Percentiles rank a stretch among this genome's conserved stretches.
Evolutionary conservation across 2,797 vertebrate genomes (phyloP).

Genomic region (Danio aesculapii): DNA sequence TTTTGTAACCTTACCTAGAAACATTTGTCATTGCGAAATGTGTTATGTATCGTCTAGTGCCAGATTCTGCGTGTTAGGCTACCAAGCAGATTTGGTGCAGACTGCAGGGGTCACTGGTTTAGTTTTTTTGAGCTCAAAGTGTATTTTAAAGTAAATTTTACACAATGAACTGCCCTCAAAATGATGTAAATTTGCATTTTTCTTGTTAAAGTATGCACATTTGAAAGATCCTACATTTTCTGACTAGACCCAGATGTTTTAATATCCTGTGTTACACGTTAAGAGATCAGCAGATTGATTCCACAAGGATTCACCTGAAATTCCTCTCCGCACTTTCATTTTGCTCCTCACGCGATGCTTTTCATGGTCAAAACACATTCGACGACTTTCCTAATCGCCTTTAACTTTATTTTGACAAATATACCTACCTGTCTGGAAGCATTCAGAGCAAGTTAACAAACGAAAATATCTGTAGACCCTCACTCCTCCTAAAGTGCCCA

Average conservation of each 20-base stretch:
- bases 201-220: not conserved
- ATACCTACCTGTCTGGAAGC: not conserved
- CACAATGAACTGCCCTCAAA: too few relatives aligned
- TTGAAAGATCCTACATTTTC: not conserved
- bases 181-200: not conserved
- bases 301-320: not conserved
- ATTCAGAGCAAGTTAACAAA: not conserved
- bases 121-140: not conserved
- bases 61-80: not conserved
- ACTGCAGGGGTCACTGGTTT: not conserved
- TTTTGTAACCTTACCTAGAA: not conserved
- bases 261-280: not conserved
- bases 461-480: slow-evolving; percentile 39
- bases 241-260: not conserved
- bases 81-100: not conserved
- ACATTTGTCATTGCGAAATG: not conserved
- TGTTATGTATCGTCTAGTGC: too few relatives aligned
- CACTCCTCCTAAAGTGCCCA: not conserved
- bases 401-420: not conserved
- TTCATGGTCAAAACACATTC: not conserved
- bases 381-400: not conserved
- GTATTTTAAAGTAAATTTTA: too few relatives aligned
- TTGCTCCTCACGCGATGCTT: not conserved
- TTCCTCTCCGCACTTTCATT: not conserved
- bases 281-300: not conserved